Evolutionary conservation across 2,113 vertebrate species (phyloP).

Genomic region (Nyctibius bracteatus): DNA sequence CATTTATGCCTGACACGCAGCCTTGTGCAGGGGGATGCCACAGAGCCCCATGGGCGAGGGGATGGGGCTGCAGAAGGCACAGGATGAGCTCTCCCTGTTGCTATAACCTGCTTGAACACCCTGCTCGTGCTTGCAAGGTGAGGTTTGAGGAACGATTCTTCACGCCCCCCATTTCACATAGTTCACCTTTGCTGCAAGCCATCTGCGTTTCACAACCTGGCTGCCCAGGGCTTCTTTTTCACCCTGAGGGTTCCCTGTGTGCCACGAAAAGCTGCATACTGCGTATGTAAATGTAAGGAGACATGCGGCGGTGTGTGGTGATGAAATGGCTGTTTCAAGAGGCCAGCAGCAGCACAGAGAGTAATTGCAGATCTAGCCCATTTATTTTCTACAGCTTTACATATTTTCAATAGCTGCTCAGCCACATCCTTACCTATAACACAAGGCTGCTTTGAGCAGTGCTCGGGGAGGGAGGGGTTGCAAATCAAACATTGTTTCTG

Average conservation of each 20-base stretch:
- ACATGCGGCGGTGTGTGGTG: neutral
- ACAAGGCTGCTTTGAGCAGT: constrained; percentile 67
- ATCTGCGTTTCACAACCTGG: neutral
- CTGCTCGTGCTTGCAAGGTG: fast-evolving
- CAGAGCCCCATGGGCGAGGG: neutral
- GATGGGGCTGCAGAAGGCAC: fast-evolving
- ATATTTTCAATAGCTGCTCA: constrained; percentile 69
- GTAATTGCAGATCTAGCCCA: constrained; percentile 42
- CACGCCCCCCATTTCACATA: neutral
- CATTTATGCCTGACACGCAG: neutral
- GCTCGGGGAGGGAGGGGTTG: neutral
- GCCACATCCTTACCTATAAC: constrained; percentile 68
- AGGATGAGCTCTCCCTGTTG: neutral
- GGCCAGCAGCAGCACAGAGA: constrained; percentile 39
- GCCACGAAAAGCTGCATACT: neutral
- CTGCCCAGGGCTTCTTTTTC: neutral
- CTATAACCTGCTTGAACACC: neutral
- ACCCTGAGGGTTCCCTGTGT: fast-evolving
- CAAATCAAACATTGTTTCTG: constrained; percentile 60
- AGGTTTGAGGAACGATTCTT: neutral
- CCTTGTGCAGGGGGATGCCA: fast-evolving
- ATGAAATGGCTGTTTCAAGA: constrained; percentile 59
- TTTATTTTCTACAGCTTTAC: constrained; percentile 67
- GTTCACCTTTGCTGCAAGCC: neutral
- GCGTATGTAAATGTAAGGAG: neutral